Percentiles rank a stretch among this genome's conserved stretches.
These are phyloP conservation scores for Zoanthus sansibaricus DNA, from an alignment of 92 coral and sea anemone genomes.

Conservation along the genomic window DNA sequence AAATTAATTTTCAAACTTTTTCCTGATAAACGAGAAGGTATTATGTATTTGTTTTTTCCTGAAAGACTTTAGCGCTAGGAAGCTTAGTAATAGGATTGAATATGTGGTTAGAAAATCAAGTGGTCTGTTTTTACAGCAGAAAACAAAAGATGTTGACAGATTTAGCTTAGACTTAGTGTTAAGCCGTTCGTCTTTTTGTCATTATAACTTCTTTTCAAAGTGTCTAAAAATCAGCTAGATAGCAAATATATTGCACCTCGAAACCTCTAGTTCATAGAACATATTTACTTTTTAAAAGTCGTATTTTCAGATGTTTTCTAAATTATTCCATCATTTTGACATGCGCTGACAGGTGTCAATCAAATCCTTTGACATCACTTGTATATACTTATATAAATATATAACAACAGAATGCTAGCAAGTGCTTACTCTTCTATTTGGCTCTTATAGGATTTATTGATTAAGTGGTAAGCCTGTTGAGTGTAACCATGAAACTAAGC, in stretches of 20 bases:
- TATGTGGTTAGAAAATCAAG: not conserved
- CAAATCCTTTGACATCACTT: conserved; percentile 38
- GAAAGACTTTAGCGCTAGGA: conserved; percentile 26
- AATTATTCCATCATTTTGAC: conserved; percentile 17
- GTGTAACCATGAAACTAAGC: conserved; percentile 68
- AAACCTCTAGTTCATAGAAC: conserved; percentile 5
- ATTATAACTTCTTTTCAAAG: not conserved
- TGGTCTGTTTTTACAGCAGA: not conserved
- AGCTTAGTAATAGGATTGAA: not conserved
- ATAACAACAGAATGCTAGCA: conserved; percentile 41
- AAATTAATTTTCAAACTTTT: not conserved
- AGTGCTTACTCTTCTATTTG: conserved; percentile 62
- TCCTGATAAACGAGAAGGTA: conserved; percentile 20
- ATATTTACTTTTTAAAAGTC: conserved; percentile 5
- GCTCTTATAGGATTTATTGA: conserved; percentile 50
- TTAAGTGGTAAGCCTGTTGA: conserved; percentile 64
- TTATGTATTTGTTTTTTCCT: conserved; percentile 1
- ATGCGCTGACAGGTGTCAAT: conserved; percentile 41
- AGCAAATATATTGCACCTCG: conserved; percentile 4
- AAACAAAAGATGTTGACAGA: not conserved
- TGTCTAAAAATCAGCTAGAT: not conserved
- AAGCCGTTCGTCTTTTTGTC: not conserved
- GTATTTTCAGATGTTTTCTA: conserved; percentile 18
- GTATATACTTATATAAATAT: conserved; percentile 31
- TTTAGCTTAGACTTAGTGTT: not conserved